Evolutionary conservation across 2,797 vertebrate genomes (phyloP).

Genomic region (Chaetophractus vellerosus): DNA sequence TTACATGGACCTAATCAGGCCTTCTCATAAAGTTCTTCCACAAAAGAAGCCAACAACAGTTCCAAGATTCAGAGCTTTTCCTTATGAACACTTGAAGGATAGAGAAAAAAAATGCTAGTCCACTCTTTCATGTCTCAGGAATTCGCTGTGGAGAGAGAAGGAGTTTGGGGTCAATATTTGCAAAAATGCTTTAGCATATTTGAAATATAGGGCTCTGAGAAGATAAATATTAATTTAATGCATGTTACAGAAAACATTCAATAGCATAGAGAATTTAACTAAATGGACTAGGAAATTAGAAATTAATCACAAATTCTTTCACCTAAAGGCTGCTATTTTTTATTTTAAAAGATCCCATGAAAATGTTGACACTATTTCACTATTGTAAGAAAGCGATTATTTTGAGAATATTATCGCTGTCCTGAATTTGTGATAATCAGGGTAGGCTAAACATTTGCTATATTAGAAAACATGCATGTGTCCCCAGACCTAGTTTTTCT

Average conservation of each 20-base stretch:
- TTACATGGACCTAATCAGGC: background rate
- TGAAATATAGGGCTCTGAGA: background rate
- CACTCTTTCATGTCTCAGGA: background rate
- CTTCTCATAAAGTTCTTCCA: background rate
- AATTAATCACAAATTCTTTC: background rate
- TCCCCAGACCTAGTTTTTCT: too few relatives aligned
- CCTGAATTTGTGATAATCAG: too few relatives aligned
- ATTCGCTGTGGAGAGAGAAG: background rate
- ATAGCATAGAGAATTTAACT: background rate
- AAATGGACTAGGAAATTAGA: background rate
- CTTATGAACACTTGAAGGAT: background rate
- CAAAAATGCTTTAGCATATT: background rate
- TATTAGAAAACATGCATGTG: too few relatives aligned
- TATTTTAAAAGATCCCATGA: slow-evolving; percentile 24
- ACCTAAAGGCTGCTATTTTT: background rate
- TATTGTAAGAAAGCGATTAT: background rate
- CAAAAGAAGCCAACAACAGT: background rate
- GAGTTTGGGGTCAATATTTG: background rate
- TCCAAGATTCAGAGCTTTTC: background rate
- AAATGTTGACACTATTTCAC: background rate
- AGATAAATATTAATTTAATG: background rate
- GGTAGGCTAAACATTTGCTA: too few relatives aligned
- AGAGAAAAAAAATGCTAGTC: background rate
- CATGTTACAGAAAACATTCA: background rate
- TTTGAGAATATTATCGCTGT: too few relatives aligned